Evolutionary conservation across 2,888 invertebrate genomes (phyloP).

Genomic region (Nomada fucata): DNA sequence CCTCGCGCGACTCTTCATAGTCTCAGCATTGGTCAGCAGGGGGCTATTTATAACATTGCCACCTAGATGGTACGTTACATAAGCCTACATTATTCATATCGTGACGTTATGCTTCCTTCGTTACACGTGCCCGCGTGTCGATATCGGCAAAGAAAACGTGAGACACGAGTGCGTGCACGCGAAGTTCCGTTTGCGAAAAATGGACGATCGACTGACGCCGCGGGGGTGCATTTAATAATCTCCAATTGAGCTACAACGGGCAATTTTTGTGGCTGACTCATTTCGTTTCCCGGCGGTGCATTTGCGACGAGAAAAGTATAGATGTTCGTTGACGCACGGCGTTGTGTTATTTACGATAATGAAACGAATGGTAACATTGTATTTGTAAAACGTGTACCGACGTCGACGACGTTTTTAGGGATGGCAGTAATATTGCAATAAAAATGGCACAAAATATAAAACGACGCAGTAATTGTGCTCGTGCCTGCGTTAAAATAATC

Average conservation of each 20-base stretch:
- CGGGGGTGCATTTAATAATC: neutral
- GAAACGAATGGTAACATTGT: too few species aligned
- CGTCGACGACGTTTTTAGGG: too few species aligned
- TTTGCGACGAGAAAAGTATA: neutral
- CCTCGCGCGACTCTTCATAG: too few species aligned
- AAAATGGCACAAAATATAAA: too few species aligned
- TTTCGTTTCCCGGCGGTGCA: neutral
- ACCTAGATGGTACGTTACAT: slow-evolving; percentile 71
- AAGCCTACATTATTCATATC: slow-evolving; percentile 77
- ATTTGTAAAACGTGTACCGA: too few species aligned
- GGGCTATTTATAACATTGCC: slow-evolving; percentile 35
- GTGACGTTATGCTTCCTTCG: slow-evolving; percentile 71
- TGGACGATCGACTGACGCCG: neutral
- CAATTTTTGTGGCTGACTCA: neutral
- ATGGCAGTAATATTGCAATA: too few species aligned
- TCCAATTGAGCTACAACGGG: neutral
- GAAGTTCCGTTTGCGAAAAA: neutral
- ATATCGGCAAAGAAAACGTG: slow-evolving; percentile 2
- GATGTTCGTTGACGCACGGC: too few species aligned
- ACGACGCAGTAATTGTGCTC: too few species aligned
- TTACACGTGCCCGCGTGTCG: slow-evolving; percentile 32
- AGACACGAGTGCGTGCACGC: neutral
- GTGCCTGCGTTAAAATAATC: too few species aligned
- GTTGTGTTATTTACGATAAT: too few species aligned
- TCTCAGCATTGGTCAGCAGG: slow-evolving; percentile 4